Base-by-base conservation (phyloP, 2,888 invertebrate genomes). In the Hedychridium roseum region DNA sequence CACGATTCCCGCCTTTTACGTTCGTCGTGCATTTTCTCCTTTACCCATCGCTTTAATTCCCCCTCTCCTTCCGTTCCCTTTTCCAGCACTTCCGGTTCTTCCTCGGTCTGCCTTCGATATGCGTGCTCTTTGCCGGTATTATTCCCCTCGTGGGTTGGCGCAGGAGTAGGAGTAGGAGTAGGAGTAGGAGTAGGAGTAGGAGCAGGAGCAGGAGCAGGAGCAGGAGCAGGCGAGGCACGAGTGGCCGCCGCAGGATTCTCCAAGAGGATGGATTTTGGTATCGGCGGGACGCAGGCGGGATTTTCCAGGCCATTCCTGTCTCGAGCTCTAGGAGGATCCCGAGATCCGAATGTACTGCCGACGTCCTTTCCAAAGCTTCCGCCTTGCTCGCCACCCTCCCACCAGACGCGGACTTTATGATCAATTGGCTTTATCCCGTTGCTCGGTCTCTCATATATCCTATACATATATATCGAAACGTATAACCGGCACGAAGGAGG, bases 251-350 rank as follows among this genome's bases (percentile, higher is more conserved):
- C n/a, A 5, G 11, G 21, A 11, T 53, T 51, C 50, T 42, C 52
- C 45, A 30, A 27, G 47, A 61, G 64, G 64, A 64, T 61, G 59
- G 64, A 64, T 64, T 57, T 54, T 45, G 51, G 54, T 64, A 64
- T 64, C 64, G 64, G 43, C 54, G 61, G 57, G 60, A 56, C 51
- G 53, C 28, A 39, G 50, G 47, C 28, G 56, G 57, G 64, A 64
- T 64, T 64, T 64, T 45, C 51, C 55, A 45, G 43, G 60, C 56
- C 63, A 64, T 59, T 58, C 54, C 36, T 23, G 57, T 51, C 60
- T 54, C 57, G 50, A 56, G 63, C 60, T 60, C 57, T 23, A 23
- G 49, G 53, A 35, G 52, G 44, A 60, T 62, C 41, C 48, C 53
- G 28, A 48, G 60, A 57, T 60, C 55, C 54, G 54, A 62, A 36